phyloP scores from a whole-genome alignment of 1,140 invertebrate species.

The Colletes latitarsis region DNA sequence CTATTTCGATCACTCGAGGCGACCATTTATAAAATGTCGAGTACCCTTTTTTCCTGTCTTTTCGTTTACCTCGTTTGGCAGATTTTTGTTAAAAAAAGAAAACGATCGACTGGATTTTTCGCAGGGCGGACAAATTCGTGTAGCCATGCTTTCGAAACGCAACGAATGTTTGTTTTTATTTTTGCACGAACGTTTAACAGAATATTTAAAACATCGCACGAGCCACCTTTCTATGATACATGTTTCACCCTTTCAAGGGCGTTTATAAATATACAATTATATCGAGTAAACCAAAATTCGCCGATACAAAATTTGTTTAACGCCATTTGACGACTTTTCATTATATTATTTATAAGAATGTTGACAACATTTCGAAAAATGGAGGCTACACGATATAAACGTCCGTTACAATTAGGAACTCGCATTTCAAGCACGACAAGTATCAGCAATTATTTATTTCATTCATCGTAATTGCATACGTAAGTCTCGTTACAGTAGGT shows the following conservation, averaged over 20 bases:
- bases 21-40: background rate
- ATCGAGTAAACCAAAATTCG: too few species aligned
- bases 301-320: too few species aligned
- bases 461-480: background rate
- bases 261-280: too few species aligned
- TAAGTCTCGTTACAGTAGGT: background rate
- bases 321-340: too few species aligned
- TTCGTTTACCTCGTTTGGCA: background rate
- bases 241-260: background rate
- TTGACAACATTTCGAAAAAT: background rate
- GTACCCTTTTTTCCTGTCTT: background rate
- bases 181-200: too few species aligned
- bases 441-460: slow-evolving; percentile 7
- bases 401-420: slow-evolving; percentile 30
- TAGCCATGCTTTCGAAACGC: background rate
- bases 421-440: slow-evolving; percentile 5
- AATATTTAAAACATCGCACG: too few species aligned
- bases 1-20: background rate
- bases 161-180: too few species aligned
- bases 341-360: too few species aligned
- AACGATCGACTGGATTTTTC: too few species aligned
- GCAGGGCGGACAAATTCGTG: background rate
- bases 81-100: too few species aligned
- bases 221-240: too few species aligned
- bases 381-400: background rate